Evolutionary conservation across 2,888 invertebrate genomes (phyloP), one percentile per base, ranked within the genome.

Genomic region (Frankliniella intonsa): DNA sequence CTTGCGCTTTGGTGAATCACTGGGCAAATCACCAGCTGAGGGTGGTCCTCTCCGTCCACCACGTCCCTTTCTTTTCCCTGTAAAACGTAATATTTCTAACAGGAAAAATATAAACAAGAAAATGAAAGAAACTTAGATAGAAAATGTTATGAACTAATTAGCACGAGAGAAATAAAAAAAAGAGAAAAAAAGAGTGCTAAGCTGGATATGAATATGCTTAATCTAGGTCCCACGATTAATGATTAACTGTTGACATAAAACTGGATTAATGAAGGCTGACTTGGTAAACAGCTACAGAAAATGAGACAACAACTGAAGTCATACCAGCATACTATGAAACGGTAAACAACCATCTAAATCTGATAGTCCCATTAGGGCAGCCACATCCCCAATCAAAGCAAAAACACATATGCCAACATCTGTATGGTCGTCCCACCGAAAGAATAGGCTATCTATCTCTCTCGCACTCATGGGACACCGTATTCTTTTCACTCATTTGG

Each of bases 1-100:
- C 80, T 84, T 85, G 69, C 83, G 81, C 82, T 84, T 85, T n/a
- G 83, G 84, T 10, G 22, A 22, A 22, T 76, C 69, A 25, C 69
- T 76, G 0, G 69, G 69, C 1, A 76, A 25, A 22, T 76, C 69
- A 76, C 22, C 25, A 1, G 69, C 10, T 22, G 22, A 12, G 7
- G 22, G 69, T 2, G 12, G 22, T 25, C 25, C 25, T 25, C 25
- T 76, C 25, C 22, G 12, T 8, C 25, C 69, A 3, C 69, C 69
- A 25, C 69, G 69, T 0, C 69, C 69, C 25, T 76, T 76, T 76
- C 69, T 76, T 76, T 76, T 76, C 12, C 69, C 69, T 76, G 69
- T 9, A 25, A 62, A 62, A 14, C n/a, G 14, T 1, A 76, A 69
- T 69, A 22, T n/a, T 65, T 69, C 0, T 22, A 22, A 2, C n/a